Conservation (phyloP, 2,797 vertebrate genomes). For the Darevskia nairensis region DNA sequence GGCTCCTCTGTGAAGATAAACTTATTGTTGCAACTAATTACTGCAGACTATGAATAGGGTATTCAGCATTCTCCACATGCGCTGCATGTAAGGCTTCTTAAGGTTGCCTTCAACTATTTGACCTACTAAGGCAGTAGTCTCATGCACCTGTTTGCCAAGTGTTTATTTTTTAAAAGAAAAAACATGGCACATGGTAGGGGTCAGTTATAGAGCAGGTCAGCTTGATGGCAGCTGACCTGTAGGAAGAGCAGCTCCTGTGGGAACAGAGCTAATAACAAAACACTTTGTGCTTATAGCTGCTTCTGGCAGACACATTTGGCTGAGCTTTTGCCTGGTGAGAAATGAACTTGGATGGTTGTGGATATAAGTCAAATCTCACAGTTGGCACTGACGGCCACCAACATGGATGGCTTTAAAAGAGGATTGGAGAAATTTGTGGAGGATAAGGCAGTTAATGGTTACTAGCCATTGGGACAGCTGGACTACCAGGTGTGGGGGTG, state of each 20-base stretch:
- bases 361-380: background rate
- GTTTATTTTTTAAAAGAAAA: background rate
- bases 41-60: slow-evolving; percentile 25
- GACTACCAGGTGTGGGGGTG: no score
- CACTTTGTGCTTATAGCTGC: background rate
- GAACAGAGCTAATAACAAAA: background rate
- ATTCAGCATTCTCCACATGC: slow-evolving; percentile 14
- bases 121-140: background rate
- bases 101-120: background rate
- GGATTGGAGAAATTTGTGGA: no score
- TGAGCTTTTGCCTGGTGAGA: background rate
- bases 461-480: no score
- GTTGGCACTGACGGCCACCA: no score
- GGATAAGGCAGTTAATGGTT: no score
- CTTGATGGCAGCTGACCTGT: background rate
- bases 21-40: slow-evolving; percentile 47
- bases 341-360: background rate
- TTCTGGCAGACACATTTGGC: background rate
- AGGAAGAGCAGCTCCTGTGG: no score
- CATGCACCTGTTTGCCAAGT: background rate
- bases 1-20: slow-evolving; percentile 44
- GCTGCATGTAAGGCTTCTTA: no score
- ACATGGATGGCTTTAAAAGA: no score
- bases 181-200: background rate
- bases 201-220: background rate